Evolutionary conservation across 2,888 invertebrate species (phyloP).

Genomic region (Creontiades dilutus): DNA sequence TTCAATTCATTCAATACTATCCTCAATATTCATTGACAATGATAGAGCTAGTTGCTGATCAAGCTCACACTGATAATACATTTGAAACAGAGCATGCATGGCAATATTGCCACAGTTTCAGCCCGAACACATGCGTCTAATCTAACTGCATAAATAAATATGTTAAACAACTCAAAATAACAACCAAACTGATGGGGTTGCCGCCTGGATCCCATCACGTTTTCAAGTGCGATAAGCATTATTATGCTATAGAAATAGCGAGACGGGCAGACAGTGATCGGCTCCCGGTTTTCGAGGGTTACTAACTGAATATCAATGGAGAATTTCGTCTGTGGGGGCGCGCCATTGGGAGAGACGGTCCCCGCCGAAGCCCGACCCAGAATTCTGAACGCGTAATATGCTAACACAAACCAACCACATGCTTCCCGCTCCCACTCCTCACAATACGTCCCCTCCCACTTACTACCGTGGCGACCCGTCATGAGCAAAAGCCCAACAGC

Average conservation of each 20-base stretch:
- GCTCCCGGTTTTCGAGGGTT: constrained; percentile 22
- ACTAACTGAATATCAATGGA: constrained; percentile 62
- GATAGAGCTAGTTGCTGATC: no score
- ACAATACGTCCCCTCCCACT: background rate
- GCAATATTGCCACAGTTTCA: no score
- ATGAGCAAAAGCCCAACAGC: background rate
- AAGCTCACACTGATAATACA: no score
- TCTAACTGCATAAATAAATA: background rate
- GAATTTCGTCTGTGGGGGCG: background rate
- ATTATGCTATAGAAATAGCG: constrained; percentile 32
- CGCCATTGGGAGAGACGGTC: background rate
- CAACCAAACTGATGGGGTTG: background rate
- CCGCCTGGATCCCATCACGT: background rate
- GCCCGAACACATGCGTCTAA: no score
- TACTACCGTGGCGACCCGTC: background rate
- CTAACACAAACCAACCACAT: constrained; percentile 62
- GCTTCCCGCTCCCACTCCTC: constrained; percentile 21
- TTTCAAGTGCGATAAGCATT: constrained; percentile 22
- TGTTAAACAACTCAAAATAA: background rate
- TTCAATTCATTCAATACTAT: no score
- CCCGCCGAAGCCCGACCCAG: constrained; percentile 45
- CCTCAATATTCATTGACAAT: no score
- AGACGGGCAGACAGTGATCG: constrained; percentile 26
- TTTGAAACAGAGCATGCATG: no score
- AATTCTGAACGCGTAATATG: constrained; percentile 57